phyloP scores from a whole-genome alignment of 35 echinoderm and acorn worm species.

The Diadema setosum region DNA sequence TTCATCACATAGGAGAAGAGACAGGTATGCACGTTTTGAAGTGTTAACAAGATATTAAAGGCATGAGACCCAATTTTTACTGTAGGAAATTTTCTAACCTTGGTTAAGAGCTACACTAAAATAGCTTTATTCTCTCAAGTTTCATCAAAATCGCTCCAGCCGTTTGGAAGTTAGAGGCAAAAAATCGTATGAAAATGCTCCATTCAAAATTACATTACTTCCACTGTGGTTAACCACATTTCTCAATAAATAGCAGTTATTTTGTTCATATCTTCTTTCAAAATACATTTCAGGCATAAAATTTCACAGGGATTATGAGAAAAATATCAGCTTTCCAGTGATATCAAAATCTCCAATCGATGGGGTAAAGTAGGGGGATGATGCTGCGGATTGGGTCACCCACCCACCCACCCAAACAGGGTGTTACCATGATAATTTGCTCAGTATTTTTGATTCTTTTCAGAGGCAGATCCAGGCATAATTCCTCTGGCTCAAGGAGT shows the following conservation, averaged over 20 bases:
- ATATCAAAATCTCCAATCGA: background rate
- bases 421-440: background rate
- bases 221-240: background rate
- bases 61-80: background rate
- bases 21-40: background rate
- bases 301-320: background rate
- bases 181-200: background rate
- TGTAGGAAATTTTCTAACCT: background rate
- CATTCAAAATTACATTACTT: background rate
- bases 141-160: background rate
- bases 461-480: background rate
- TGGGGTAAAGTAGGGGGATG: background rate
- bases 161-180: background rate
- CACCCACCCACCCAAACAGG: background rate
- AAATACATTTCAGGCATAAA: background rate
- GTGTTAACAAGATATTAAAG: background rate
- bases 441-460: background rate
- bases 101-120: background rate
- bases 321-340: background rate
- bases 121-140: background rate
- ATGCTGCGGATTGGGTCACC: background rate
- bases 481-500: background rate
- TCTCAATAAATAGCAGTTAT: background rate
- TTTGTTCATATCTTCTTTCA: background rate
- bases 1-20: background rate